phyloP scores from a whole-genome alignment of 2,113 vertebrate species.

The Callipepla squamata region DNA sequence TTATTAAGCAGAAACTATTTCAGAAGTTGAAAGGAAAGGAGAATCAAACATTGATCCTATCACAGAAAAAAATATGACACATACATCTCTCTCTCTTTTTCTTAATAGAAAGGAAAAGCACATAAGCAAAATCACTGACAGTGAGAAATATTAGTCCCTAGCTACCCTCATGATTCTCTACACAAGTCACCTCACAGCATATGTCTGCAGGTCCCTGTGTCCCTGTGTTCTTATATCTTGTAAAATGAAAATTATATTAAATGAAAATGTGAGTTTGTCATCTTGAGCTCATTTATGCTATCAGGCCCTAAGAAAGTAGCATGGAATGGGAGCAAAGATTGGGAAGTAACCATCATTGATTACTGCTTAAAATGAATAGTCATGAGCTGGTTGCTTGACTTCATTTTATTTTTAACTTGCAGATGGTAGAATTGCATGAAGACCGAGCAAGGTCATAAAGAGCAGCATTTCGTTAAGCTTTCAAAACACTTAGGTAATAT shows the following conservation, averaged over 20 bases:
- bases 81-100: background rate
- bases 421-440: background rate
- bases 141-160: background rate
- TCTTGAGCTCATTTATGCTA: background rate
- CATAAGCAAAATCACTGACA: background rate
- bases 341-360: background rate
- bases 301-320: background rate
- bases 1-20: background rate
- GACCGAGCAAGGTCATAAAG: background rate
- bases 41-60: background rate
- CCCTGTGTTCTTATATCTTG: background rate
- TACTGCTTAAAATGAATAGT: background rate
- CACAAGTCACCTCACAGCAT: background rate
- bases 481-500: background rate
- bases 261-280: background rate
- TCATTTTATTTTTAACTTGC: background rate
- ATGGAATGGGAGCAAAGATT: background rate
- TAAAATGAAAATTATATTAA: background rate
- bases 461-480: background rate
- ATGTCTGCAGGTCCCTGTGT: background rate
- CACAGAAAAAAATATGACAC: background rate
- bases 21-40: background rate
- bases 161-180: background rate
- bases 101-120: background rate
- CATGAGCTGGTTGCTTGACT: background rate